phyloP scores from a whole-genome alignment of 2,113 vertebrate species.

The Tyto alba region DNA sequence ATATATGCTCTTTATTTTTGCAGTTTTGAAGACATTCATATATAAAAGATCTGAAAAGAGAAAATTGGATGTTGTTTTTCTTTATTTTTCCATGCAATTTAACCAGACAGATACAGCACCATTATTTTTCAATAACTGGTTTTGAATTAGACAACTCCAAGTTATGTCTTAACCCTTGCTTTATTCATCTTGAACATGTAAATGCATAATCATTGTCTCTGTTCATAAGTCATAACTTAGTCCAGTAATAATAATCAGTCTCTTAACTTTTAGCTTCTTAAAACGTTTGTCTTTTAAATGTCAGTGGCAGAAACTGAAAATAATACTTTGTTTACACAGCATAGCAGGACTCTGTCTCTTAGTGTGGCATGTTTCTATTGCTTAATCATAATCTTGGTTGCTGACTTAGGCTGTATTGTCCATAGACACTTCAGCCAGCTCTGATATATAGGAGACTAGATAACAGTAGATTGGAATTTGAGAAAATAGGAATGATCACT shows the following conservation, averaged over 20 bases:
- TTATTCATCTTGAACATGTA: background rate
- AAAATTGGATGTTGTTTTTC: background rate
- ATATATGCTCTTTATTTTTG: background rate
- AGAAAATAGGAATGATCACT: background rate
- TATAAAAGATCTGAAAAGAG: background rate
- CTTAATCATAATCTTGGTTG: background rate
- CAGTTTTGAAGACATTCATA: background rate
- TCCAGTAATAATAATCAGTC: background rate
- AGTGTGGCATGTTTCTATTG: background rate
- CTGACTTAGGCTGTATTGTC: background rate
- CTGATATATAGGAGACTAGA: background rate
- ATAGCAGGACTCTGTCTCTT: rapidly evolving
- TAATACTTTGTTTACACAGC: background rate
- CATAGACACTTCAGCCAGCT: background rate
- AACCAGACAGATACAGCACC: background rate
- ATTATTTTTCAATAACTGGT: background rate
- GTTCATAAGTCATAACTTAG: background rate
- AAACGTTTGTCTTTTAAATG: background rate
- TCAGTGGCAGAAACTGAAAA: background rate
- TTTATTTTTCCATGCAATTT: background rate
- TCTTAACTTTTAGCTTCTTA: background rate
- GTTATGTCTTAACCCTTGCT: background rate
- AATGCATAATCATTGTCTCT: background rate
- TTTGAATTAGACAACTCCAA: background rate
- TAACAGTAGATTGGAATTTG: background rate